Evolutionary conservation across 2,888 invertebrate species (phyloP).

Genomic region (Drepana falcataria): DNA sequence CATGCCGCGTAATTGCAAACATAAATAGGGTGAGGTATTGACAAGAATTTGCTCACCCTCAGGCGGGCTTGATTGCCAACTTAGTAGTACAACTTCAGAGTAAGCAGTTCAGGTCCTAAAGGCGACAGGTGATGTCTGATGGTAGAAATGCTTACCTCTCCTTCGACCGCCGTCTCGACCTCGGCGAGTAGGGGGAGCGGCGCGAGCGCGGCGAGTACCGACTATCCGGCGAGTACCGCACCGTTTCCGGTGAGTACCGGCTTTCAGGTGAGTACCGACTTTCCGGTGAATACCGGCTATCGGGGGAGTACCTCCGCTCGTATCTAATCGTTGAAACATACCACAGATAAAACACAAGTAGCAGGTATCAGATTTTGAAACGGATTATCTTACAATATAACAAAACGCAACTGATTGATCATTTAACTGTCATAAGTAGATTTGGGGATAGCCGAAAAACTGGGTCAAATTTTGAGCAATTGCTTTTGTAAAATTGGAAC

Average conservation of each 20-base stretch:
- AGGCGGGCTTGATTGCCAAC: no score
- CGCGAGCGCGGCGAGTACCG: constrained; percentile 51
- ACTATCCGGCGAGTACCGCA: constrained; percentile 66
- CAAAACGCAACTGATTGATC: no score
- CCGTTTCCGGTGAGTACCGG: constrained; percentile 64
- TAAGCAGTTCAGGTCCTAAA: no score
- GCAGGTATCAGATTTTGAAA: neutral
- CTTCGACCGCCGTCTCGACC: constrained; percentile 49
- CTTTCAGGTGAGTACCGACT: constrained; percentile 78
- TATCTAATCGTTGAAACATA: constrained; percentile 27
- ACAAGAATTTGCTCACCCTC: no score
- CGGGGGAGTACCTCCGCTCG: constrained; percentile 74
- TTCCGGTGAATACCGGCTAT: constrained; percentile 56
- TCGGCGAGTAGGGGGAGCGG: constrained; percentile 43
- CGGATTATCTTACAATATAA: neutral
- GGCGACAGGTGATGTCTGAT: no score
- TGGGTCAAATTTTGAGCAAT: no score
- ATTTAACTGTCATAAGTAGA: no score
- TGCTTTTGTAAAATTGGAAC: no score
- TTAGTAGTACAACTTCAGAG: no score
- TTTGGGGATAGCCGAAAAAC: no score
- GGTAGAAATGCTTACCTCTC: constrained; percentile 51
- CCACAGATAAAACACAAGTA: neutral
- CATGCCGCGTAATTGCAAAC: no score
- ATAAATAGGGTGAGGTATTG: no score